Conservation (phyloP, 2,113 vertebrate genomes). For the Anseranas semipalmata region DNA sequence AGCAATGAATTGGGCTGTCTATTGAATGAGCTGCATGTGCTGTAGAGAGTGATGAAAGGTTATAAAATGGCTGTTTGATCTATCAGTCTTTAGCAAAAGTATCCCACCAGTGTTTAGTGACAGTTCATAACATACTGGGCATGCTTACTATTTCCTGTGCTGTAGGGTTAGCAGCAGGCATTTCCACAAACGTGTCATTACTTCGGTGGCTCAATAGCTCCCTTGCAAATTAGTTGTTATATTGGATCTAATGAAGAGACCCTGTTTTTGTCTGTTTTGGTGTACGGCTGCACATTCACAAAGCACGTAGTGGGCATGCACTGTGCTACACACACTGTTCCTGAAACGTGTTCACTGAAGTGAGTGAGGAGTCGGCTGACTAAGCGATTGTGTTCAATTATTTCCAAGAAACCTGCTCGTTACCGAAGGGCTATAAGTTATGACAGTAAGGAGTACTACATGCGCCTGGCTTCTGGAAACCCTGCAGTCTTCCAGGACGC, state of each 20-base stretch:
- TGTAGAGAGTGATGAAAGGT: neutral
- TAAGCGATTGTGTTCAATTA: neutral
- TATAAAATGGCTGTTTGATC: neutral
- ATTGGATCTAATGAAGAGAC: neutral
- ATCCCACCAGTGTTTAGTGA: neutral
- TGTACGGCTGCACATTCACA: neutral
- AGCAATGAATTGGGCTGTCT: neutral
- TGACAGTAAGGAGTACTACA: slow-evolving; percentile 98
- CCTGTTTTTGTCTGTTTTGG: neutral
- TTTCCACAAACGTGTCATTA: neutral
- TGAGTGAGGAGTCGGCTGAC: neutral
- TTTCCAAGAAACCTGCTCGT: slow-evolving; percentile 89
- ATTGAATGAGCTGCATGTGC: neutral
- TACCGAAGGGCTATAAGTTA: slow-evolving; percentile 96
- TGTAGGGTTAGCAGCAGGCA: neutral
- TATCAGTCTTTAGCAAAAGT: neutral
- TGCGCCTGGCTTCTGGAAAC: slow-evolving; percentile 92
- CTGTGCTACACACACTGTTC: neutral
- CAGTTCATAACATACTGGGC: neutral
- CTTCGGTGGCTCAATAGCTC: neutral
- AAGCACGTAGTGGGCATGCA: neutral
- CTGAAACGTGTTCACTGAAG: neutral
- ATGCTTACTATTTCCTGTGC: neutral
- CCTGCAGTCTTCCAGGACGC: slow-evolving; percentile 92
- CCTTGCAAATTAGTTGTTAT: neutral